A percentile compares a stretch with the other conserved stretches of the same genome.
phyloP scores from a whole-genome alignment of 2,113 vertebrate species.

The Chunga burmeisteri region DNA sequence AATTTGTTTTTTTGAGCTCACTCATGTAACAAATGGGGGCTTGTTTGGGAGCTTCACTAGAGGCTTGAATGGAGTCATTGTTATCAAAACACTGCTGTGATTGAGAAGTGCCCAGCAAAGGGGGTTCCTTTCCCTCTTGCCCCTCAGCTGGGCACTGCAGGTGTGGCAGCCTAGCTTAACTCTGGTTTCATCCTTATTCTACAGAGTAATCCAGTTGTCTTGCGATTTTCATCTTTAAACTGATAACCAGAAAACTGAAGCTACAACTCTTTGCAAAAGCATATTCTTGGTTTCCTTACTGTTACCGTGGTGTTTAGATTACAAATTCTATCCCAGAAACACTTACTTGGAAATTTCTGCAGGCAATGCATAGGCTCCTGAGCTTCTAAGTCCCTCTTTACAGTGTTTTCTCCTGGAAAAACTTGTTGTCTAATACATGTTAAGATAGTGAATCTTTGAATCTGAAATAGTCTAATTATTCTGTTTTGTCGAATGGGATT shows the following conservation, averaged over 20 bases:
- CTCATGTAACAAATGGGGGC: conserved; percentile 63
- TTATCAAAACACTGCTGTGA: conserved; percentile 55
- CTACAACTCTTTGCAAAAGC: neutral
- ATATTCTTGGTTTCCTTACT: neutral
- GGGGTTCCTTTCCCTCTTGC: conserved; percentile 21
- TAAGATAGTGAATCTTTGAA: neutral
- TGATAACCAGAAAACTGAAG: neutral
- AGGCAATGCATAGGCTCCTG: neutral
- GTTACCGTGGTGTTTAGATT: neutral
- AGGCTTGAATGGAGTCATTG: conserved; percentile 61
- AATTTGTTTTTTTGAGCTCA: conserved; percentile 27
- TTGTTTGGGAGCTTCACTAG: conserved; percentile 58
- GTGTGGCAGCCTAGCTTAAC: conserved; percentile 32
- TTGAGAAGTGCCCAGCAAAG: conserved; percentile 47
- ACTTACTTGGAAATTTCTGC: neutral
- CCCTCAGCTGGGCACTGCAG: conserved; percentile 63
- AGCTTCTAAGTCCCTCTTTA: neutral
- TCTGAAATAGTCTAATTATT: neutral
- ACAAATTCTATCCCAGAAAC: neutral
- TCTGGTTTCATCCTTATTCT: conserved; percentile 2
- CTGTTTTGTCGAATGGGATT: neutral
- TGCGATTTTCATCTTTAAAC: neutral
- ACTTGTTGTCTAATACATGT: neutral
- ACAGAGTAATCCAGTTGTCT: neutral
- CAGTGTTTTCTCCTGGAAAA: neutral